Evolutionary conservation across 2,113 vertebrate genomes (phyloP).

Genomic region (Centropus unirufus): DNA sequence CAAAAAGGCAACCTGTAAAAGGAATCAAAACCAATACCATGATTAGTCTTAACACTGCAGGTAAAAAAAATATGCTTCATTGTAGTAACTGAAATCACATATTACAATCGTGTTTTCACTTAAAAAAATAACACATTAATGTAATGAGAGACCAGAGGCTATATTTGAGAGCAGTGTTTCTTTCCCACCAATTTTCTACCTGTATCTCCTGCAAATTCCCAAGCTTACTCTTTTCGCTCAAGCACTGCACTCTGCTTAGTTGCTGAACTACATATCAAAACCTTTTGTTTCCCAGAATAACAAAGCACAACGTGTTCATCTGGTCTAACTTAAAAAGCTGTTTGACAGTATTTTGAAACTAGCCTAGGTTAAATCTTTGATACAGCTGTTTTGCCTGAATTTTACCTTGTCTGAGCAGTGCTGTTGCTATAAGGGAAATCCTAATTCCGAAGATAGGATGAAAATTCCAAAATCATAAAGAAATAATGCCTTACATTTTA

Average conservation of each 20-base stretch:
- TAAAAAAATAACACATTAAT: neutral
- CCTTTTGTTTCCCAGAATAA: neutral
- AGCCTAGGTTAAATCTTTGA: neutral
- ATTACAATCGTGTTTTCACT: neutral
- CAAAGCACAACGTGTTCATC: neutral
- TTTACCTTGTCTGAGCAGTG: neutral
- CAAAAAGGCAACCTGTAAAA: constrained; percentile 80
- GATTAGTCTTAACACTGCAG: neutral
- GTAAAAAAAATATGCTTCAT: neutral
- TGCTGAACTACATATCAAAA: neutral
- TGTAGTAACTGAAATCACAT: neutral
- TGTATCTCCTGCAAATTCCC: neutral
- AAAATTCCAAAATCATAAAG: neutral
- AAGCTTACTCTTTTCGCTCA: neutral
- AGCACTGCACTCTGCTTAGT: neutral
- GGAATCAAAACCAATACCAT: neutral
- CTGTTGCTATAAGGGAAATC: neutral
- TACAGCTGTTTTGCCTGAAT: neutral
- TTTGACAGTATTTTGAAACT: neutral
- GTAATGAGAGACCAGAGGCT: neutral
- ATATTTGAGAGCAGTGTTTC: neutral
- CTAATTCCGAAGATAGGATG: neutral
- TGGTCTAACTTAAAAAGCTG: neutral
- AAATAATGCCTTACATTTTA: neutral
- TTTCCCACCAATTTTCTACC: neutral